Evolutionary conservation across 2,888 invertebrate genomes (phyloP).

Genomic region (Liposcelis brunnea): DNA sequence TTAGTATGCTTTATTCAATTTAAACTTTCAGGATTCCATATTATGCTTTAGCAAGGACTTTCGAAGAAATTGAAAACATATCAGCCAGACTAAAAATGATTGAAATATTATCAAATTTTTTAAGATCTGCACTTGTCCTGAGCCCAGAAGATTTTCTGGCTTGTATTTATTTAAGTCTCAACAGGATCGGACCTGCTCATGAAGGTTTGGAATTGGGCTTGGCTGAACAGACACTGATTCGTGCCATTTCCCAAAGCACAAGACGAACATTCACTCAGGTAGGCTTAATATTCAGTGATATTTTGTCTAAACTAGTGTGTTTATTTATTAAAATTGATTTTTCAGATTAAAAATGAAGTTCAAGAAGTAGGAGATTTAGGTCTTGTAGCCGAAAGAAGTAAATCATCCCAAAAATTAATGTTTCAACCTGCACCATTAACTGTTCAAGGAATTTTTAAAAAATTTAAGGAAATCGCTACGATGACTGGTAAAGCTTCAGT

Average conservation of each 20-base stretch:
- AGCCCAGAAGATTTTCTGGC: constrained; percentile 80
- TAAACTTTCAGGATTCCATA: constrained; percentile 63
- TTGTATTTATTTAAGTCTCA: constrained; percentile 88
- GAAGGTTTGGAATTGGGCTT: constrained; percentile 87
- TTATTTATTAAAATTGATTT: neutral
- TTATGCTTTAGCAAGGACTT: constrained; percentile 72
- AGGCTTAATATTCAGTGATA: neutral
- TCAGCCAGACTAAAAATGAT: constrained; percentile 77
- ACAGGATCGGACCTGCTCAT: constrained; percentile 89
- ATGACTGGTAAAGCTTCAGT: constrained; percentile 64
- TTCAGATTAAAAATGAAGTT: constrained; percentile 57
- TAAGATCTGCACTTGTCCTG: constrained; percentile 74
- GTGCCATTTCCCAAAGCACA: constrained; percentile 74
- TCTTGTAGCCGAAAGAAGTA: constrained; percentile 69
- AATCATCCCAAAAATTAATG: constrained; percentile 73
- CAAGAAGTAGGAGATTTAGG: constrained; percentile 75
- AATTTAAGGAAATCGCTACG: constrained; percentile 69
- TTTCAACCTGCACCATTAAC: constrained; percentile 65
- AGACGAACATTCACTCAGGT: constrained; percentile 54
- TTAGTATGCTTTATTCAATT: constrained; percentile 4
- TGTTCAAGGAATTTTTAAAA: constrained; percentile 56
- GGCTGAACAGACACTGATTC: constrained; percentile 69
- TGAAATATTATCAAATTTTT: constrained; percentile 80
- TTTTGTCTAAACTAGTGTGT: neutral
- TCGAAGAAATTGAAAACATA: constrained; percentile 76